Evolutionary conservation across 1,140 invertebrate genomes (phyloP), one percentile per base, ranked within the genome.

Genomic region (Carcinoscorpius rotundicauda): DNA sequence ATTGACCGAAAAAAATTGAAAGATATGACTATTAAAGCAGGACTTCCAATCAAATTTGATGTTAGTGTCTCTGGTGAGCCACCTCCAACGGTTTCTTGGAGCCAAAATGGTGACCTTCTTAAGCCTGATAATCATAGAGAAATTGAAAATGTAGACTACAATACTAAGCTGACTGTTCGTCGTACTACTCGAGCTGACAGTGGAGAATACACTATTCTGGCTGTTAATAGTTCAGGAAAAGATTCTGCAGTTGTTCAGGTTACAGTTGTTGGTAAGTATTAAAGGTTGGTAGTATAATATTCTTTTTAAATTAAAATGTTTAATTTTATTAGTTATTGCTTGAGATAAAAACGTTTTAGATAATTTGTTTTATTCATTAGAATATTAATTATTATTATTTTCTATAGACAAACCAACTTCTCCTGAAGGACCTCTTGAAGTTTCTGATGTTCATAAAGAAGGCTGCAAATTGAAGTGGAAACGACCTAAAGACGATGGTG

Each of bases 211-310:
- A 91, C 87, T 5, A 82, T 99, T 62, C 88, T 85, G 49, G 92
- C 97, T 55, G 91, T 94, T 75, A 99, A 99, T 75, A 79, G 82
- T 50, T 96, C 92, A 72, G 97, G 97, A 10, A 88, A 87, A 74
- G 95, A 97, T 72, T 86, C 86, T 29, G 94, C 91, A 9, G 87
- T 89, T 65, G 89, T 98, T 0, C 90, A 88, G 70, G 94, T 99
- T 4, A 89, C 86, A 50, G 90, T 99, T 1, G 79, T 98, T 57
- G 84, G 82, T 82, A 71, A 74, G 77, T 80, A 96, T 63, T 85
- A 56, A 66, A 71, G 51, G 55, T 29, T 29, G 29, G 29, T 29
- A 29, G 29, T 29, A 57, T 56, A n/a, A 48, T 11, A 29, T 3
- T 11, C n/a, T 56, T 56, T 51, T 10, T 4, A 29, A 29, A 29